phyloP scores from a whole-genome alignment of 2,113 vertebrate genomes.

The Drymodes brunneopygia region DNA sequence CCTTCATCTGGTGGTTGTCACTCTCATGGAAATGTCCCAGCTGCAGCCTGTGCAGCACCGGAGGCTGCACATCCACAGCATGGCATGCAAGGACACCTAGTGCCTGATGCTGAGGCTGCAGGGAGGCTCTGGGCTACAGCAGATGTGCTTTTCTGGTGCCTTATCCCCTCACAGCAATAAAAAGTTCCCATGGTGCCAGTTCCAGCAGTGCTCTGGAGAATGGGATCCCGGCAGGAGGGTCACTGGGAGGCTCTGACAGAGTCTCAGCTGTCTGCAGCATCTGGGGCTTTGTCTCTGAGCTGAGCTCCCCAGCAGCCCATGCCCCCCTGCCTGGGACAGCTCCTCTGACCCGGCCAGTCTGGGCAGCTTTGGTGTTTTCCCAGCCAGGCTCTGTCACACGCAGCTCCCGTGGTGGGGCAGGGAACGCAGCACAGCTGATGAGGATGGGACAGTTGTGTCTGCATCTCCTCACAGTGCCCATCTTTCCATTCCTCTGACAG shows the following conservation, averaged over 20 bases:
- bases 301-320: background rate
- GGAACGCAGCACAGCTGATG: accelerated
- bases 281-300: background rate
- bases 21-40: accelerated
- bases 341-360: background rate
- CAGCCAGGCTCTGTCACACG: accelerated
- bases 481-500: background rate
- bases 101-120: background rate
- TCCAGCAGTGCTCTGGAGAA: background rate
- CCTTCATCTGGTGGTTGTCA: accelerated
- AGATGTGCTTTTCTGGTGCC: background rate
- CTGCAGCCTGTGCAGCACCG: accelerated
- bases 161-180: background rate
- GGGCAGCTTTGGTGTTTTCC: background rate
- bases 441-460: background rate
- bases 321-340: background rate
- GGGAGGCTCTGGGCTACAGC: background rate
- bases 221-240: accelerated
- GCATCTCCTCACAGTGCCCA: accelerated
- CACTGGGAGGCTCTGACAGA: accelerated
- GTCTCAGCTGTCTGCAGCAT: accelerated
- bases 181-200: background rate
- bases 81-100: background rate
- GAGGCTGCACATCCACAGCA: accelerated
- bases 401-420: accelerated